Conservation (phyloP, 2,797 vertebrate genomes). For the Gouania willdenowi region DNA sequence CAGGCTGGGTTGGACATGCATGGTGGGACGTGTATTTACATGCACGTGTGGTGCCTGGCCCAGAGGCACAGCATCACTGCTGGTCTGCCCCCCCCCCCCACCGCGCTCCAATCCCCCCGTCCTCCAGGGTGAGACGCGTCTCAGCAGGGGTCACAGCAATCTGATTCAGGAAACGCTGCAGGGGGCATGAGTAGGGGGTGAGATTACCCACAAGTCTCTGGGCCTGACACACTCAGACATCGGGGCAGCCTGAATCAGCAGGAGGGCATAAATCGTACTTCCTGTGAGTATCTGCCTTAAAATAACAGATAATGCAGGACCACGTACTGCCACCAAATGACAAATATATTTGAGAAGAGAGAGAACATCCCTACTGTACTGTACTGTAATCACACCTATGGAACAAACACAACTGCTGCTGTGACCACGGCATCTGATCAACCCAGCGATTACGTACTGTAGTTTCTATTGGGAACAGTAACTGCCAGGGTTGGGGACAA, state of each 20-base stretch:
- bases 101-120: constrained; percentile 39
- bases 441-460: constrained; percentile 53
- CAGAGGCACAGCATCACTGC: constrained; percentile 37
- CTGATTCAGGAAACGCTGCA: constrained; percentile 59
- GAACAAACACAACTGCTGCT: constrained; percentile 45
- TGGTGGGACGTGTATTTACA: constrained; percentile 56
- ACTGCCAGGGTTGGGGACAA: too few relatives aligned
- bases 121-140: constrained; percentile 63
- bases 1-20: too few relatives aligned
- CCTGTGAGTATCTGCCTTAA: constrained; percentile 51
- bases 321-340: constrained; percentile 50
- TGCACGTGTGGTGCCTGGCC: constrained; percentile 49
- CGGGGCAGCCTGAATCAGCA: constrained; percentile 50
- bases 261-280: constrained; percentile 36
- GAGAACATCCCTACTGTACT: constrained; percentile 36
- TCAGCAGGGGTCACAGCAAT: constrained; percentile 59
- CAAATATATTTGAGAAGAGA: constrained; percentile 33
- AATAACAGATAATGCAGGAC: constrained; percentile 41
- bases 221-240: constrained; percentile 56
- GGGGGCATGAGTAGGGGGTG: constrained; percentile 37
- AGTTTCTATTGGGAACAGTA: constrained; percentile 60
- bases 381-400: constrained; percentile 43
- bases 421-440: constrained; percentile 64
- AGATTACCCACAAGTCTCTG: constrained; percentile 63
- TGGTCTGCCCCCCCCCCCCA: constrained; percentile 41